These are phyloP conservation scores for Maniola jurtina DNA, from an alignment of 1,140 invertebrate species.

Conservation along the genomic window DNA sequence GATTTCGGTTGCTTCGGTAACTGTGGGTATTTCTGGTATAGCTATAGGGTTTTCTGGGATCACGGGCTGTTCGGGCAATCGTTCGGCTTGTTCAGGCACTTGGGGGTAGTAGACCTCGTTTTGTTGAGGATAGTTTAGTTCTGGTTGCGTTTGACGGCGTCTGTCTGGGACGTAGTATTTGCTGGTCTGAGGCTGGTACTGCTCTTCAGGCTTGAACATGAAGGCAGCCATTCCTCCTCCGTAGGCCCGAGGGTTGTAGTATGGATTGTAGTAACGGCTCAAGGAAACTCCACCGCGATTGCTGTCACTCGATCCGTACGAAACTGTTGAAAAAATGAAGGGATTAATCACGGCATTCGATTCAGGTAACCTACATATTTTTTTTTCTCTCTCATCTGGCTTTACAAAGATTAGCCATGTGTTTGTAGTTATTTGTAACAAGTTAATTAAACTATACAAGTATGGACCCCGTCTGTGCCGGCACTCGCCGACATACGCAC, in stretches of 20 bases:
- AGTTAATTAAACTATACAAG: too few species aligned
- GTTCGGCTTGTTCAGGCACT: conserved; percentile 43
- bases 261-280: conserved; percentile 70
- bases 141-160: conserved; percentile 54
- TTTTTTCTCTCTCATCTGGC: too few species aligned
- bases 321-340: conserved; percentile 47
- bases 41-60: conserved; percentile 40
- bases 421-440: too few species aligned
- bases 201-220: conserved; percentile 59
- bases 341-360: background rate
- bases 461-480: too few species aligned
- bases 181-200: conserved; percentile 45
- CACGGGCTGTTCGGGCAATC: conserved; percentile 36
- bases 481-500: too few species aligned
- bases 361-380: background rate
- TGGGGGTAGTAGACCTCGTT: conserved; percentile 64
- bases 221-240: conserved; percentile 67
- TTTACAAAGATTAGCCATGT: too few species aligned
- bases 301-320: conserved; percentile 57
- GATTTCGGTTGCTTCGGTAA: conserved; percentile 53
- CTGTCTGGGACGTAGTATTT: conserved; percentile 66
- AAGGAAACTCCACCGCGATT: conserved; percentile 58
- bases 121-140: conserved; percentile 51
- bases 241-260: conserved; percentile 51
- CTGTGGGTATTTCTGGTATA: conserved; percentile 41